A percentile compares a stretch with the other conserved stretches of the same genome.
Evolutionary conservation across 2,797 vertebrate genomes (phyloP).

Genomic region (Siniperca scherzeri): DNA sequence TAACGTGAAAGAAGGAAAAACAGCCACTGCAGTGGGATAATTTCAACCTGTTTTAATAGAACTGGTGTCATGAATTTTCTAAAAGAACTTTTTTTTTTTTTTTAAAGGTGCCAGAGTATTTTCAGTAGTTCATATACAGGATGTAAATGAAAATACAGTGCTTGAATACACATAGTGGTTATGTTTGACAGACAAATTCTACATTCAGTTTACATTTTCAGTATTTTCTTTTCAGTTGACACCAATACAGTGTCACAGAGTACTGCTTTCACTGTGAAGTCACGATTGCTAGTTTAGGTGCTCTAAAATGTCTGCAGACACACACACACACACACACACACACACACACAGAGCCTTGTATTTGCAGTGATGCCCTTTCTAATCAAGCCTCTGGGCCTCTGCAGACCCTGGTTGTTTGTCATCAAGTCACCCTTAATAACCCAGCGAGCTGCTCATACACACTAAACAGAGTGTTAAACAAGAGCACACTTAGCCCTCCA

Average conservation of each 20-base stretch:
- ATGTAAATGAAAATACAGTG: conserved; percentile 7
- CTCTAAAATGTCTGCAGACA: conserved; percentile 34
- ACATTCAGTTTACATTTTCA: conserved; percentile 2
- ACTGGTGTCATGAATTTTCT: neutral
- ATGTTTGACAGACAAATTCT: conserved; percentile 1
- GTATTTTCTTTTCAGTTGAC: conserved; percentile 18
- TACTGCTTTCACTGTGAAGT: conserved; percentile 30
- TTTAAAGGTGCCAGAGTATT: too few relatives aligned
- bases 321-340: conserved; percentile 19
- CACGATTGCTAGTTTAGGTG: conserved; percentile 43
- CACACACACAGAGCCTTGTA: conserved; percentile 30
- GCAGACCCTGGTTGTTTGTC: conserved; percentile 78
- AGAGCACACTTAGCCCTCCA: conserved; percentile 67
- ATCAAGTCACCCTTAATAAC: conserved; percentile 79
- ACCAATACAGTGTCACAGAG: conserved; percentile 20
- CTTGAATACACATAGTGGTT: neutral
- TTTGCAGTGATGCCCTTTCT: conserved; percentile 71
- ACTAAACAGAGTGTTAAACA: conserved; percentile 80
- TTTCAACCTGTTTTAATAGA: too few relatives aligned
- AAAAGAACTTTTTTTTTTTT: too few relatives aligned
- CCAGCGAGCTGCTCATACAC: conserved; percentile 74
- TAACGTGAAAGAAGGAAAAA: neutral
- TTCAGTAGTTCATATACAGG: neutral
- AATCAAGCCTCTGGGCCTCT: conserved; percentile 75
- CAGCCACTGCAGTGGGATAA: neutral